Evolutionary conservation across 23 tunicate genomes (phyloP).

Genomic region (Clavelina lepadiformis): DNA sequence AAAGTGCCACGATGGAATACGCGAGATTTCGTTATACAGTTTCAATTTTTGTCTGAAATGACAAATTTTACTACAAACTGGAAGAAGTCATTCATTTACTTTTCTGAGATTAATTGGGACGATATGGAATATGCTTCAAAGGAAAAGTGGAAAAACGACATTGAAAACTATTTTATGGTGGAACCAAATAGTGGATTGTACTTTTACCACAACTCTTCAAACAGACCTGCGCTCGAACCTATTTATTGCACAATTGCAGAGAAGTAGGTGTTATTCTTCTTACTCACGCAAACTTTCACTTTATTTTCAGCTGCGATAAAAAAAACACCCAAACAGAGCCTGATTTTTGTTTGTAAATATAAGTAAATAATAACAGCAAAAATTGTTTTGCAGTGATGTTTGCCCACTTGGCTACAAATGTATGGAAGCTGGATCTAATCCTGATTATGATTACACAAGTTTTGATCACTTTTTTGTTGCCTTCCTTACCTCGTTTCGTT

Average conservation of each 20-base stretch:
- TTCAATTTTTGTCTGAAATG: too few species aligned
- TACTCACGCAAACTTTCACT: too few species aligned
- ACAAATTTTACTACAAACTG: too few species aligned
- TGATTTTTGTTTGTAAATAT: too few species aligned
- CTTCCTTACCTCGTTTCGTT: slow-evolving; percentile 90
- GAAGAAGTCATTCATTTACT: slow-evolving; percentile 17
- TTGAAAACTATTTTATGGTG: slow-evolving; percentile 26
- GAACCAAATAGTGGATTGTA: slow-evolving; percentile 42
- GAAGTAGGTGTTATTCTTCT: slow-evolving; percentile 39
- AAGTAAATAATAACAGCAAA: too few species aligned
- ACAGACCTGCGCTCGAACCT: slow-evolving; percentile 61
- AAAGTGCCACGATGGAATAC: slow-evolving; percentile 4
- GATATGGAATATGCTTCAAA: too few species aligned
- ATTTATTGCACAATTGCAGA: slow-evolving; percentile 56
- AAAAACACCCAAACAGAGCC: too few species aligned
- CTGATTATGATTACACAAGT: slow-evolving; percentile 86
- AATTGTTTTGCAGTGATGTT: slow-evolving; percentile 22
- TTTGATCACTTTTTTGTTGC: slow-evolving; percentile 88
- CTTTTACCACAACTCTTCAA: slow-evolving; percentile 50
- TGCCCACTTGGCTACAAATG: slow-evolving; percentile 70
- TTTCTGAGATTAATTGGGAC: slow-evolving; percentile 6
- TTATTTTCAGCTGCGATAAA: too few species aligned
- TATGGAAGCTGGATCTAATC: slow-evolving; percentile 74
- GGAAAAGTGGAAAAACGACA: slow-evolving; percentile 32
- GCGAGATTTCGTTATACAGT: slow-evolving; percentile 2